Evolutionary conservation across 2,113 vertebrate species (phyloP).

Genomic region (Cyphomyrus discorhynchus): DNA sequence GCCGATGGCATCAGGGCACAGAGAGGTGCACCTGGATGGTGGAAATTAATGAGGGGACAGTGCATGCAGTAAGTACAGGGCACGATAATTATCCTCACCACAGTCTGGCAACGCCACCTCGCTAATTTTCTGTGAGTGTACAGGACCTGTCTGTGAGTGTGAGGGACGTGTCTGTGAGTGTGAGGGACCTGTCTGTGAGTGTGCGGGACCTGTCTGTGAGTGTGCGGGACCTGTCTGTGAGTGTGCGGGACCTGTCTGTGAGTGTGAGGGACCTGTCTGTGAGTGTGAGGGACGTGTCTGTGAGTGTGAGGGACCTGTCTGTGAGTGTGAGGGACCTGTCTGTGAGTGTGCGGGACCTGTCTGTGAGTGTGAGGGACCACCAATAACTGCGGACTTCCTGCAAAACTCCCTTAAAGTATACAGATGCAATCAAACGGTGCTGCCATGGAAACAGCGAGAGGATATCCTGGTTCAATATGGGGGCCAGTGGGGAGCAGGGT

Average conservation of each 20-base stretch:
- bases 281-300: too few relatives aligned
- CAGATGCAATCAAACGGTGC: not conserved
- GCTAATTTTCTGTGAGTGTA: not conserved
- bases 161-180: too few relatives aligned
- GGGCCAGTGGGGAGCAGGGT: not conserved
- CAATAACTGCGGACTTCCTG: not conserved
- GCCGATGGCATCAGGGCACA: not conserved
- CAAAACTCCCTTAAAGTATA: not conserved
- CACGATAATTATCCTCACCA: not conserved
- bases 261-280: not conserved
- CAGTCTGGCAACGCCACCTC: not conserved
- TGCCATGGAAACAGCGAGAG: not conserved
- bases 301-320: not conserved
- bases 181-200: too few relatives aligned
- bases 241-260: too few relatives aligned
- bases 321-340: not conserved
- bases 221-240: not conserved
- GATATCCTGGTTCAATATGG: not conserved
- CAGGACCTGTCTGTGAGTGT: too few relatives aligned
- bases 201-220: too few relatives aligned
- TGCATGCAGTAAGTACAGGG: not conserved
- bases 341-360: too few relatives aligned
- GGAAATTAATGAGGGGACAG: slow-evolving; percentile 5
- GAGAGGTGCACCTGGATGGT: not conserved
- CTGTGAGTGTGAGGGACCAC: not conserved